These are phyloP conservation scores for Drosophila ficusphila DNA, from an alignment of 1,140 invertebrate genomes.

Conservation along the genomic window DNA sequence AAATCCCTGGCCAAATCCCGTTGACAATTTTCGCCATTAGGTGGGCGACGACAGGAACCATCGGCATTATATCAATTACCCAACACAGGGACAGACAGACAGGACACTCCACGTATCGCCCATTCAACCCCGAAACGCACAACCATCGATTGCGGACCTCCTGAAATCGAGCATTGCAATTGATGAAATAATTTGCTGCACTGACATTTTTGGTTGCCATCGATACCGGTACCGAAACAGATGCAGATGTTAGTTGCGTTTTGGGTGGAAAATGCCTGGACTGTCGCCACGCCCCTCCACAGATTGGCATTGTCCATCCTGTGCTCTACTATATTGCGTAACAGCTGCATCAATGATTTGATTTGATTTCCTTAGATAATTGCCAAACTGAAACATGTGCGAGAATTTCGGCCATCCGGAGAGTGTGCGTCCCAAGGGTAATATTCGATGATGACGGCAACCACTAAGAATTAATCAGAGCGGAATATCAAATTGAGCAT, in stretches of 20 bases:
- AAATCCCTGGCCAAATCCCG: slow-evolving; percentile 48
- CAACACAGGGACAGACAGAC: slow-evolving; percentile 41
- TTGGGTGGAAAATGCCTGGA: slow-evolving; percentile 9
- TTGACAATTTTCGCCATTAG: slow-evolving; percentile 75
- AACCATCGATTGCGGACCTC: neutral
- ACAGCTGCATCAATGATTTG: slow-evolving; percentile 64
- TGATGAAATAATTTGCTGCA: slow-evolving; percentile 78
- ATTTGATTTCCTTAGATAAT: slow-evolving; percentile 68
- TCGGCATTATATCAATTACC: slow-evolving; percentile 81
- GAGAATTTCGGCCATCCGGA: slow-evolving; percentile 37
- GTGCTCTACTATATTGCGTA: slow-evolving; percentile 13
- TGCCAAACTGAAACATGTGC: slow-evolving; percentile 64
- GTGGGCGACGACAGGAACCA: slow-evolving; percentile 60
- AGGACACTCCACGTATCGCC: neutral
- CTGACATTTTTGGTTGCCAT: slow-evolving; percentile 66
- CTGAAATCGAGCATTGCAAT: slow-evolving; percentile 77
- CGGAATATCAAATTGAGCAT: slow-evolving; percentile 51
- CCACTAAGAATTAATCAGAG: slow-evolving; percentile 49
- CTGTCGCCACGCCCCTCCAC: slow-evolving; percentile 38
- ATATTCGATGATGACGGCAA: slow-evolving; percentile 46
- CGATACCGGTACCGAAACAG: slow-evolving; percentile 46
- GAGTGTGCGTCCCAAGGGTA: slow-evolving; percentile 28
- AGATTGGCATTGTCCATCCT: slow-evolving; percentile 22
- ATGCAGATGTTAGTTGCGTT: slow-evolving; percentile 41
- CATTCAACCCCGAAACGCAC: slow-evolving; percentile 4